Conservation (phyloP, 2,888 invertebrate genomes). For the Epinotia brunnichana region DNA sequence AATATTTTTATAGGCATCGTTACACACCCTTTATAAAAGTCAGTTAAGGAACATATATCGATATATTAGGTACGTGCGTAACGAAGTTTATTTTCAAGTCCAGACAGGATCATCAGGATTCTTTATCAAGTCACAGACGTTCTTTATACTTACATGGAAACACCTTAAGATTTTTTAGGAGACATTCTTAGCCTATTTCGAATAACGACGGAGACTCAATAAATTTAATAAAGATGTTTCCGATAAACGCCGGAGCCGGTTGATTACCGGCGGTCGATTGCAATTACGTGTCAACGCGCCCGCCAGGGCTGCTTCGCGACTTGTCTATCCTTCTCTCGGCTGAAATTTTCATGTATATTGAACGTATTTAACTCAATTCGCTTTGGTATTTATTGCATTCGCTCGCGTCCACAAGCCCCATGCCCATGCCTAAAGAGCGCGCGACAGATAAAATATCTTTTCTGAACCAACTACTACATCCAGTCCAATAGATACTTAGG, state of each 20-base stretch:
- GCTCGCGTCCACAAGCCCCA: too few species aligned
- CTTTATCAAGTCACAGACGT: background rate
- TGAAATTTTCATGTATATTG: background rate
- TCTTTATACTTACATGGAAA: background rate
- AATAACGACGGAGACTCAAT: constrained; percentile 27
- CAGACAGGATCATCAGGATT: background rate
- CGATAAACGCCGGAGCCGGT: constrained; percentile 42
- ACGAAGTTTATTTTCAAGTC: background rate
- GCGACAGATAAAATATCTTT: background rate
- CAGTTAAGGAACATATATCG: background rate
- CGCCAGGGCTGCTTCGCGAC: constrained; percentile 29
- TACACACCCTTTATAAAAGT: too few species aligned
- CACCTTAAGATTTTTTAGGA: constrained; percentile 19
- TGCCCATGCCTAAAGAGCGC: background rate
- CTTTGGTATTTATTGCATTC: too few species aligned
- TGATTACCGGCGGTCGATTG: constrained; percentile 43
- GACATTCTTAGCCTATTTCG: constrained; percentile 33
- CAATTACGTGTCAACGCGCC: constrained; percentile 41
- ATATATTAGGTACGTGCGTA: background rate
- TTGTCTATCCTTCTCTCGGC: background rate
- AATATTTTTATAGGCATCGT: too few species aligned
- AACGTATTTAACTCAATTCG: too few species aligned
- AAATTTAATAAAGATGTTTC: constrained; percentile 44
- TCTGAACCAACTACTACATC: background rate
- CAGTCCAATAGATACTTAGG: background rate